phyloP scores from a whole-genome alignment of 2,888 invertebrate species.

The Cinara cedri region DNA sequence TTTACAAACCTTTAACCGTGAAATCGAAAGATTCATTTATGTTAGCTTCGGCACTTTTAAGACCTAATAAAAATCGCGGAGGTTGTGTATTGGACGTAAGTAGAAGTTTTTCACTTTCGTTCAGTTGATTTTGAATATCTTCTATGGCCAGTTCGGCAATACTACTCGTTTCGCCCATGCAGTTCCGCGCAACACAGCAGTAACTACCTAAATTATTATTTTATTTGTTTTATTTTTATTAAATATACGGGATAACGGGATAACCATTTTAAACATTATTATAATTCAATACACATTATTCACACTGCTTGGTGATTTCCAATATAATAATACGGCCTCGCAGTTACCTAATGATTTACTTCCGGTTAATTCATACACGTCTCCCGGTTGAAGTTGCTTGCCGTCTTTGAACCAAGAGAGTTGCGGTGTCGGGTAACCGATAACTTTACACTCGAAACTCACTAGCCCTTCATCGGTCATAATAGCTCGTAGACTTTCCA shows the following conservation, averaged over 20 bases:
- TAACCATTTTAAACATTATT: not conserved
- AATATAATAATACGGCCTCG: not conserved
- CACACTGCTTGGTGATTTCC: too few species aligned
- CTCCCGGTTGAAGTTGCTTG: constrained; percentile 87
- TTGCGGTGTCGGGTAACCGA: constrained; percentile 86
- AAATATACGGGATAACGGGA: too few species aligned
- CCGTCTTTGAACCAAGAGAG: constrained; percentile 92
- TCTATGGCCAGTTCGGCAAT: constrained; percentile 86
- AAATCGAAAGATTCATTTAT: constrained; percentile 83
- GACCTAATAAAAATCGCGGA: constrained; percentile 80
- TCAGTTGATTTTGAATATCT: constrained; percentile 87
- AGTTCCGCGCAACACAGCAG: constrained; percentile 86
- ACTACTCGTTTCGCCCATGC: constrained; percentile 88
- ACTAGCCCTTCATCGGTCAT: constrained; percentile 90
- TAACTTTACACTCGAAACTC: constrained; percentile 91
- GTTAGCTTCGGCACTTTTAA: constrained; percentile 81
- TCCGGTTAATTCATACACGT: constrained; percentile 89
- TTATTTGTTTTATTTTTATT: too few species aligned
- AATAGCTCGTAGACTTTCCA: constrained; percentile 87
- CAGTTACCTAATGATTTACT: constrained; percentile 77
- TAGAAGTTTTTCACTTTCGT: constrained; percentile 82
- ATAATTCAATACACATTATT: not conserved
- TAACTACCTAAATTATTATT: constrained; percentile 73
- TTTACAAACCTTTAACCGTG: constrained; percentile 73
- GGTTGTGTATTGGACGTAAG: constrained; percentile 77